phyloP scores from a whole-genome alignment of 2,888 invertebrate species.

The Drosophila tanythrix region DNA sequence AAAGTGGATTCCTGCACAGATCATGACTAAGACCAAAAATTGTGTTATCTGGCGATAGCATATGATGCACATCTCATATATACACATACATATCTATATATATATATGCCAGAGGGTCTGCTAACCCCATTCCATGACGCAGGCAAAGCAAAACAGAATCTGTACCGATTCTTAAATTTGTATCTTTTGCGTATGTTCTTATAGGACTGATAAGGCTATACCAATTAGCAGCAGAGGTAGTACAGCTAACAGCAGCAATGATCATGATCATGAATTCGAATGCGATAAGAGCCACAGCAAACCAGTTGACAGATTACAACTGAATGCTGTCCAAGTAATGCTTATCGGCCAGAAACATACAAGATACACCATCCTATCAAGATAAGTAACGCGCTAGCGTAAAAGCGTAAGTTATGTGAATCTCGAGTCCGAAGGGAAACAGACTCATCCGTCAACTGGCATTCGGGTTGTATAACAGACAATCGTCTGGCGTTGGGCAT shows the following conservation, averaged over 20 bases:
- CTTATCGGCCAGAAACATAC: constrained; percentile 29
- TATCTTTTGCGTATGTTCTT: constrained; percentile 31
- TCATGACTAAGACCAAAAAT: constrained; percentile 43
- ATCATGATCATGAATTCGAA: constrained; percentile 58
- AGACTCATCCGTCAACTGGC: constrained; percentile 7
- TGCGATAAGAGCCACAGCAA: constrained; percentile 27
- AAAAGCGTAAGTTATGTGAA: neutral
- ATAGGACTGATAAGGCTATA: constrained; percentile 4
- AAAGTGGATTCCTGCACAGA: constrained; percentile 40
- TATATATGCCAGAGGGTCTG: constrained; percentile 43
- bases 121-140: constrained; percentile 49
- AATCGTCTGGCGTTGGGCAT: constrained; percentile 13
- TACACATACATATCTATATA: constrained; percentile 25
- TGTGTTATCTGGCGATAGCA: constrained; percentile 26
- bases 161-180: neutral
- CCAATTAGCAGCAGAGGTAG: neutral
- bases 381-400: constrained; percentile 37
- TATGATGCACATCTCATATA: constrained; percentile 14
- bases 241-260: constrained; percentile 24
- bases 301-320: constrained; percentile 22
- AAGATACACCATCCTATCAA: constrained; percentile 14
- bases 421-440: neutral
- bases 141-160: constrained; percentile 11
- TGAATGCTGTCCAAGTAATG: constrained; percentile 29
- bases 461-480: constrained; percentile 44